phyloP scores from a whole-genome alignment of 2,113 vertebrate genomes.

The Dendrocopos noguchii region DNA sequence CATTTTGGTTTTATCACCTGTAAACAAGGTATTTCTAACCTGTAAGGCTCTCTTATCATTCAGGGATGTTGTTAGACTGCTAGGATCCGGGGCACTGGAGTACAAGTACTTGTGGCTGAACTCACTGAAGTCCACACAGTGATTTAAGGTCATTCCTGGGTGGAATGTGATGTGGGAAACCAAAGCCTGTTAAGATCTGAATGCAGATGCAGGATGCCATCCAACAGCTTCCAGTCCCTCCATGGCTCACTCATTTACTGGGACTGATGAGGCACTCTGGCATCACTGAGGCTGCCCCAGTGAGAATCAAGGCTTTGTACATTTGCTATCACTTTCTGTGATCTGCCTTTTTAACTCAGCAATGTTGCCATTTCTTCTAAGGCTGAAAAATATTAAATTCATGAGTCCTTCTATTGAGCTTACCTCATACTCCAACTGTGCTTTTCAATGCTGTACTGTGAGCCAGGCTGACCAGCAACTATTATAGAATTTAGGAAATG shows the following conservation, averaged over 20 bases:
- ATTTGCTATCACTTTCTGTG: not conserved
- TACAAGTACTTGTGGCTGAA: not conserved
- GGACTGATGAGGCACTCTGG: not conserved
- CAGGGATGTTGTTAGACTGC: not conserved
- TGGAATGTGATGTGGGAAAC: not conserved
- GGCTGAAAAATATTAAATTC: not conserved
- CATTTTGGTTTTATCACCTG: not conserved
- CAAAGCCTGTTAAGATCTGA: not conserved
- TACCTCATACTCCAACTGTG: rapidly evolving
- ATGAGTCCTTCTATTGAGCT: rapidly evolving
- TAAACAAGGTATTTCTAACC: not conserved
- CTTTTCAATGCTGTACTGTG: not conserved
- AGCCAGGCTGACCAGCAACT: not conserved
- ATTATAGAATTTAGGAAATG: rapidly evolving
- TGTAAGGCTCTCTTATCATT: not conserved
- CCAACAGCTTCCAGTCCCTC: not conserved
- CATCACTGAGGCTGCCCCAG: not conserved
- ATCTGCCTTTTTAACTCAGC: not conserved
- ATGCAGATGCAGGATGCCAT: not conserved
- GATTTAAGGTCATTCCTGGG: not conserved
- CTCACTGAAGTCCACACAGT: not conserved
- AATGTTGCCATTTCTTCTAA: not conserved
- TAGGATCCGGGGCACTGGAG: not conserved
- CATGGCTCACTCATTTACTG: not conserved
- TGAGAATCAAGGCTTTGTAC: not conserved